Percentiles rank a stretch among this genome's conserved stretches.
Conservation (phyloP, 2,888 invertebrate species). For the Melipona beecheii region DNA sequence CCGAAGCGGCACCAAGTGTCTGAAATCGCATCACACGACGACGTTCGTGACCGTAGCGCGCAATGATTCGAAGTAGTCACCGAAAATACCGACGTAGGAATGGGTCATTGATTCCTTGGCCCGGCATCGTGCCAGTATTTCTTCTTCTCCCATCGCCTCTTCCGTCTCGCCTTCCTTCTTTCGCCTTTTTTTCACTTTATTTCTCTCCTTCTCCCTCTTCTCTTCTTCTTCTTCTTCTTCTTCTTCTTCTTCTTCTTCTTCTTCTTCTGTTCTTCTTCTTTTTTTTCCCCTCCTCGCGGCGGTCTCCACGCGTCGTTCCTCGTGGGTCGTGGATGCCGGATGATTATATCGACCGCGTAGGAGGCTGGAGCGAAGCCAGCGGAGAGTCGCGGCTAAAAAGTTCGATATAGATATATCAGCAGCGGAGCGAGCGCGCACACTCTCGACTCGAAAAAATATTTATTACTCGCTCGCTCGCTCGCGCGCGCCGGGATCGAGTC, state of each 20-base stretch:
- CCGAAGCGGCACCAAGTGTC: too few relatives aligned
- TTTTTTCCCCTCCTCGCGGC: not conserved
- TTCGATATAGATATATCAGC: slow-evolving; percentile 43
- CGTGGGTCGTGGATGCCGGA: slow-evolving; percentile 72
- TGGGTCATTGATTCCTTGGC: slow-evolving; percentile 80
- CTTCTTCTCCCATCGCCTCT: slow-evolving; percentile 63
- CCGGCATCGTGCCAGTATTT: slow-evolving; percentile 78
- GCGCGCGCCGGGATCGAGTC: slow-evolving; percentile 5
- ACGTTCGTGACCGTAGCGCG: slow-evolving; percentile 31
- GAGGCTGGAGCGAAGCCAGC: slow-evolving; percentile 80
- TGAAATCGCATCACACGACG: not conserved
- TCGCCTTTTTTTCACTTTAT: slow-evolving; percentile 2
- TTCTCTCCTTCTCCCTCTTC: not conserved
- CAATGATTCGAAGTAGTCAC: slow-evolving; percentile 69
- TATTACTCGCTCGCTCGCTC: slow-evolving; percentile 40
- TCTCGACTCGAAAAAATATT: slow-evolving; percentile 39
- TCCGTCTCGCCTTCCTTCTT: slow-evolving; percentile 39
- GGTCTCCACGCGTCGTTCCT: slow-evolving; percentile 63
- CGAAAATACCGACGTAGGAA: slow-evolving; percentile 74
- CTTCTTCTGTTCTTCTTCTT: not conserved
- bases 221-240: too few relatives aligned
- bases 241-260: too few relatives aligned
- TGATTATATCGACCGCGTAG: slow-evolving; percentile 82
- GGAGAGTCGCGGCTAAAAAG: slow-evolving; percentile 56
- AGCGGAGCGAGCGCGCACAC: not conserved